A percentile compares a stretch with the other conserved stretches of the same genome.
phyloP scores from a whole-genome alignment of 1,140 invertebrate species.

The Chrysopa pallens region DNA sequence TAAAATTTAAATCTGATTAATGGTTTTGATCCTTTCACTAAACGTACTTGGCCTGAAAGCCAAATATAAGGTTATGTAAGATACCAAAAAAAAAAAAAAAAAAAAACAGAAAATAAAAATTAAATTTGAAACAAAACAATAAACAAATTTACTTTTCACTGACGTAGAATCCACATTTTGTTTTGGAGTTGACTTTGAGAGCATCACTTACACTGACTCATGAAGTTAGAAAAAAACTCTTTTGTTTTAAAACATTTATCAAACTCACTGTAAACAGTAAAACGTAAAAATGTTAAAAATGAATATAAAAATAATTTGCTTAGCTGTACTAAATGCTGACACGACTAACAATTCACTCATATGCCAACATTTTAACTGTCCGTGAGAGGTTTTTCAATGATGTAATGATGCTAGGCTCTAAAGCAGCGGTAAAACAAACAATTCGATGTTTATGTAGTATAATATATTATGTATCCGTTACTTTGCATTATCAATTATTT shows the following conservation, averaged over 20 bases:
- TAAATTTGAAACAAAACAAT: neutral
- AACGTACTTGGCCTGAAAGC: conserved; percentile 6
- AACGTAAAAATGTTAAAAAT: neutral
- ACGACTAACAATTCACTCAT: too few species aligned
- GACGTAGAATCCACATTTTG: neutral
- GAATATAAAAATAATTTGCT: too few species aligned
- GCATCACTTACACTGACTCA: neutral
- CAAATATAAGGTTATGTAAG: conserved; percentile 4
- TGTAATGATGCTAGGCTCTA: too few species aligned
- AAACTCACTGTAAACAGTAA: neutral
- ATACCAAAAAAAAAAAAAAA: neutral
- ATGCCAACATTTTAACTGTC: too few species aligned
- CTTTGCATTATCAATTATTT: too few species aligned
- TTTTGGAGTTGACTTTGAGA: neutral
- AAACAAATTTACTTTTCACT: neutral
- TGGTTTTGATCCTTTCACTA: conserved; percentile 28
- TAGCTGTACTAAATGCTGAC: too few species aligned
- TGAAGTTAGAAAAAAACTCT: neutral
- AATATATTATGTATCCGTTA: too few species aligned
- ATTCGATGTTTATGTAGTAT: too few species aligned
- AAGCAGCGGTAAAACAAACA: too few species aligned
- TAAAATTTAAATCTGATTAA: conserved; percentile 44
- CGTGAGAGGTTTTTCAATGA: too few species aligned
- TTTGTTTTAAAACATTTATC: neutral
- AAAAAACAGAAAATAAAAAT: too few species aligned